These are phyloP conservation scores for Ferdinandea cuprea DNA, from an alignment of 2,888 invertebrate genomes.

Conservation along the genomic window DNA sequence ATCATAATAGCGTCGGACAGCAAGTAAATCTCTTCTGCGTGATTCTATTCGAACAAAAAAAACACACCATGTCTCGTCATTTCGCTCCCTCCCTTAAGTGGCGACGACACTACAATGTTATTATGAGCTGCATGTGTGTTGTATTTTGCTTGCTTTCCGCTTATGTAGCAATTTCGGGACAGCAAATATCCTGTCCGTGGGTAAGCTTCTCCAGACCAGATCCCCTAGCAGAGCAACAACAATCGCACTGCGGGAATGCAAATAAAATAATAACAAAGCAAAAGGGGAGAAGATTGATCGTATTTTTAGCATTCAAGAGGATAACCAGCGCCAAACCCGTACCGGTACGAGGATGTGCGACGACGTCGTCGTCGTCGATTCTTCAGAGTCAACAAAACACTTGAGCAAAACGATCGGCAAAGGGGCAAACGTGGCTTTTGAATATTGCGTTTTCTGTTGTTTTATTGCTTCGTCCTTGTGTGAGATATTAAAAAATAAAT, in stretches of 20 bases:
- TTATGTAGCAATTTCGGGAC: conserved; percentile 56
- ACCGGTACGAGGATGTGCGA: conserved; percentile 57
- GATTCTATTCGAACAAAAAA: conserved; percentile 52
- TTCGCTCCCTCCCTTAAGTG: conserved; percentile 57
- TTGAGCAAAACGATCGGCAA: conserved; percentile 14
- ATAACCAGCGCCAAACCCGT: conserved; percentile 45
- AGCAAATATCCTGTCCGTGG: conserved; percentile 68
- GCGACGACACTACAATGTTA: background rate
- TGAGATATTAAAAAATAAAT: conserved; percentile 58
- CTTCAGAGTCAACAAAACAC: conserved; percentile 54
- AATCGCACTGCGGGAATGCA: conserved; percentile 46
- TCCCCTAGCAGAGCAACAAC: background rate
- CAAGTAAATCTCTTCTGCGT: conserved; percentile 49
- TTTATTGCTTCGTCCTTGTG: conserved; percentile 73
- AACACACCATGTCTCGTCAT: conserved; percentile 8
- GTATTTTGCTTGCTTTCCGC: background rate
- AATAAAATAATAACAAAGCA: conserved; percentile 51
- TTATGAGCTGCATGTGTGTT: background rate
- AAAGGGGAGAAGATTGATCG: conserved; percentile 72
- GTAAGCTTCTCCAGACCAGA: conserved; percentile 18
- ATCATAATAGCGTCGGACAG: conserved; percentile 50
- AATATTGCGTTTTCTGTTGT: conserved; percentile 22
- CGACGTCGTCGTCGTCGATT: conserved; percentile 35
- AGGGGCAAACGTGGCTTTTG: conserved; percentile 23
- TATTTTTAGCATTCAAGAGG: conserved; percentile 73